These are phyloP conservation scores for Gambusia holbrooki DNA, from an alignment of 2,113 vertebrate species.

Conservation along the genomic window DNA sequence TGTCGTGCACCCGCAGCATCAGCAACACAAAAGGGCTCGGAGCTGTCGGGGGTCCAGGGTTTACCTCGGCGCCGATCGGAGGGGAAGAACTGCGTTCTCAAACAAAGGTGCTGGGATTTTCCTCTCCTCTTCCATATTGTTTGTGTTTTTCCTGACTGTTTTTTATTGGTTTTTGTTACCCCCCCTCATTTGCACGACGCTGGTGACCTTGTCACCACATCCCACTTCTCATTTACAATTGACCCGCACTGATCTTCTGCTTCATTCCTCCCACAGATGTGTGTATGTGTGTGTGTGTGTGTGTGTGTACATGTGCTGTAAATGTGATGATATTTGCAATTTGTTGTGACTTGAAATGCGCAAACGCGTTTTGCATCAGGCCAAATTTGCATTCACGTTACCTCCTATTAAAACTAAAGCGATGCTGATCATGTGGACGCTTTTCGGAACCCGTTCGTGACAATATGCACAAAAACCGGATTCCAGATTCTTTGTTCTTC, in stretches of 20 bases:
- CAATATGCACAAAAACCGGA: constrained; percentile 6
- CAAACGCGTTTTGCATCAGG: constrained; percentile 49
- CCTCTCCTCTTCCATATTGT: neutral
- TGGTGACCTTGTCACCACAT: constrained; percentile 70
- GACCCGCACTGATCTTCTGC: constrained; percentile 61
- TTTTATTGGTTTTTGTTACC: neutral
- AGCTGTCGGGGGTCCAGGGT: constrained; percentile 32
- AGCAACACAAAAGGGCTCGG: constrained; percentile 80
- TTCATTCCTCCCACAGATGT: constrained; percentile 57
- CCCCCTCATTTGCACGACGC: constrained; percentile 28
- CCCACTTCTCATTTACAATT: constrained; percentile 54
- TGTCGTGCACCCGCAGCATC: constrained; percentile 80
- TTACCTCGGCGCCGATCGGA: constrained; percentile 26
- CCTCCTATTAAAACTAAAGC: neutral
- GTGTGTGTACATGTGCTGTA: neutral
- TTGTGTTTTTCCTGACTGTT: neutral
- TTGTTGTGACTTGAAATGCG: constrained; percentile 54
- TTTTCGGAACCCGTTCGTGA: neutral
- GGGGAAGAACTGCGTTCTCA: constrained; percentile 30
- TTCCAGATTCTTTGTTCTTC: constrained; percentile 74
- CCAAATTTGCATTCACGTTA: neutral
- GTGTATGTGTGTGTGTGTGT: constrained; percentile 4
- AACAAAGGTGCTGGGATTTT: constrained; percentile 41
- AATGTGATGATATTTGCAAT: constrained; percentile 49
- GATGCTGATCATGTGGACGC: neutral